Evolutionary conservation across 2,888 invertebrate species (phyloP).

Genomic region (Conus canariensis): DNA sequence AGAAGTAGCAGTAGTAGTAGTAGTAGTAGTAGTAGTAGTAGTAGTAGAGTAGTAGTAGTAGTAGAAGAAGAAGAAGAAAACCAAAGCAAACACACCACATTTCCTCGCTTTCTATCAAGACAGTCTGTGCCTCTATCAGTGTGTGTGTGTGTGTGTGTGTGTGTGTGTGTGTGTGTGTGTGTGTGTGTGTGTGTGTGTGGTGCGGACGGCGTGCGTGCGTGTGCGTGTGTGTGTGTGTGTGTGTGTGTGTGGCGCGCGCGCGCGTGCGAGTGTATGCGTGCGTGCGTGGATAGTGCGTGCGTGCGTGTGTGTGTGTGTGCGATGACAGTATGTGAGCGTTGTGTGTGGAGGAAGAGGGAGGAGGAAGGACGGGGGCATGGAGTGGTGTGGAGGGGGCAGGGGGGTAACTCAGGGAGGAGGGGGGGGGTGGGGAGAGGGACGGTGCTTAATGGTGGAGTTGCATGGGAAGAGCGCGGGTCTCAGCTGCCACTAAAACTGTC

Average conservation of each 20-base stretch:
- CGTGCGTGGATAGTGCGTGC: background rate
- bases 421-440: background rate
- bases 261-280: background rate
- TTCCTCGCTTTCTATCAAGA: too few species aligned
- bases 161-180: background rate
- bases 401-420: background rate
- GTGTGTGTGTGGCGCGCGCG: background rate
- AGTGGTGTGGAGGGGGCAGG: background rate
- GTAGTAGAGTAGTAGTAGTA: too few species aligned
- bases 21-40: too few species aligned
- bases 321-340: background rate
- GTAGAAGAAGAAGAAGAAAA: too few species aligned
- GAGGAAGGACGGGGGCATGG: background rate
- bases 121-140: too few species aligned
- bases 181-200: constrained; percentile 9
- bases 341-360: background rate
- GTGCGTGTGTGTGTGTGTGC: background rate
- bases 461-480: too few species aligned
- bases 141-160: too few species aligned
- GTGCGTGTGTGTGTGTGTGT: too few species aligned
- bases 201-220: background rate
- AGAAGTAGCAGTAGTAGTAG: too few species aligned
- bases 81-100: too few species aligned
- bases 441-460: too few species aligned
- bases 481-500: too few species aligned